Conservation (phyloP, 2,888 invertebrate species). For the Callyntrura guangdongensis region DNA sequence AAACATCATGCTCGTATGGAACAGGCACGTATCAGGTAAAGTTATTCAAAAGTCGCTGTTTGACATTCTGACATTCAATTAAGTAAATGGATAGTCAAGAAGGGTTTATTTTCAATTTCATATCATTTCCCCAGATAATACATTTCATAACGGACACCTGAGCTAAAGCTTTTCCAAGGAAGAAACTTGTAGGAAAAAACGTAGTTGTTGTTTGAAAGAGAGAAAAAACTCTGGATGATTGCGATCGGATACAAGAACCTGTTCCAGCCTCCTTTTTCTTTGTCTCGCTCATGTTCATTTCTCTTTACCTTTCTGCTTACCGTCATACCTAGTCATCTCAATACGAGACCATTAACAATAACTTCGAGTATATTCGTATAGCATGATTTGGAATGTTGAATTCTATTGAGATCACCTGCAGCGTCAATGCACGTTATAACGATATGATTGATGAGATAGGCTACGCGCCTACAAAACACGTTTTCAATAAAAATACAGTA, state of each 20-base stretch:
- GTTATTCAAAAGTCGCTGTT: constrained; percentile 10
- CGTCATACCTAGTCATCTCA: background rate
- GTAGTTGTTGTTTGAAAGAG: background rate
- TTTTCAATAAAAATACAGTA: constrained; percentile 35
- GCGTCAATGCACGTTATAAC: constrained; percentile 31
- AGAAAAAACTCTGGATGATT: constrained; percentile 21
- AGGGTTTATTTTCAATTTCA: constrained; percentile 59
- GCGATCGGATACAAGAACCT: background rate
- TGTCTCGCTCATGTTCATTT: background rate
- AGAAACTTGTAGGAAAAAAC: background rate
- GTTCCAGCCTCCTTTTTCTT: background rate
- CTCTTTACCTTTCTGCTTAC: background rate
- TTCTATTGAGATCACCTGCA: constrained; percentile 55
- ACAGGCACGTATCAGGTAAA: background rate
- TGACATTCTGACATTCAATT: constrained; percentile 76
- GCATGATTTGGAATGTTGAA: background rate
- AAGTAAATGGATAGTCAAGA: constrained; percentile 74
- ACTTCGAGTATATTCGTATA: background rate
- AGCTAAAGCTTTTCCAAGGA: background rate
- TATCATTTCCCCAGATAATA: constrained; percentile 69
- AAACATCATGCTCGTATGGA: background rate
- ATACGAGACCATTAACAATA: background rate
- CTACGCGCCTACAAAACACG: constrained; percentile 24
- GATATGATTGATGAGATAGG: constrained; percentile 62
- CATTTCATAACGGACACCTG: constrained; percentile 54